Evolutionary conservation across 2,113 vertebrate genomes (phyloP).

Genomic region (mouse (Mus musculus)): DNA sequence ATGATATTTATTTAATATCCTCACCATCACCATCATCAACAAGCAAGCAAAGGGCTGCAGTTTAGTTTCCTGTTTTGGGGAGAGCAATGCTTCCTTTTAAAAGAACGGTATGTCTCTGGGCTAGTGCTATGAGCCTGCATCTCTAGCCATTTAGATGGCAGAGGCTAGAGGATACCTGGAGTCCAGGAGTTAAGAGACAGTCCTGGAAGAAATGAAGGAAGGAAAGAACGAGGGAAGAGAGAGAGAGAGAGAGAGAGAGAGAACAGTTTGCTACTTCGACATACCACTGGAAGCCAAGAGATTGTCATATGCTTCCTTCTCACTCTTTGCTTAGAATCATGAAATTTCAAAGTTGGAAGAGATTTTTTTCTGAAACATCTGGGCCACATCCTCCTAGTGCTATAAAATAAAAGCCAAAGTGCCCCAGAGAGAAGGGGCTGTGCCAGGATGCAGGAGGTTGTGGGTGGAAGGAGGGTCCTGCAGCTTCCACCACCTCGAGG

Average conservation of each 20-base stretch:
- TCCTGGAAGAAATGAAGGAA: background rate
- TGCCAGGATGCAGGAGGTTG: background rate
- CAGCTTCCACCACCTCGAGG: background rate
- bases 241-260: too few relatives aligned
- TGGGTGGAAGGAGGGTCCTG: background rate
- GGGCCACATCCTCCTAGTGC: background rate
- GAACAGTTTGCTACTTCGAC: too few relatives aligned
- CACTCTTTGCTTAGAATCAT: constrained; percentile 44
- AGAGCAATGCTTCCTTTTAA: constrained; percentile 27
- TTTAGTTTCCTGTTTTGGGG: background rate
- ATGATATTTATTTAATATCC: background rate
- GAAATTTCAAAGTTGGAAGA: constrained; percentile 49
- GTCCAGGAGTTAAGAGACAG: background rate
- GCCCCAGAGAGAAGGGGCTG: background rate
- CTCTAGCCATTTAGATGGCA: too few relatives aligned
- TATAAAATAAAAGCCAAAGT: background rate
- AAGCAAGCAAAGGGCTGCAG: background rate
- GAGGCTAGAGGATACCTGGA: background rate
- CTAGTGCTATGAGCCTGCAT: background rate
- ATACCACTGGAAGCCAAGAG: background rate
- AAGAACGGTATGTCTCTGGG: background rate
- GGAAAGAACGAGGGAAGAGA: too few relatives aligned
- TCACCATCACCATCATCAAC: too few relatives aligned
- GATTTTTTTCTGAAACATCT: constrained; percentile 15
- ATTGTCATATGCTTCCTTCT: background rate